A percentile compares a stretch with the other conserved stretches of the same genome.
Conservation (phyloP, 2,113 vertebrate species). For the Budorcas taxicolor region DNA sequence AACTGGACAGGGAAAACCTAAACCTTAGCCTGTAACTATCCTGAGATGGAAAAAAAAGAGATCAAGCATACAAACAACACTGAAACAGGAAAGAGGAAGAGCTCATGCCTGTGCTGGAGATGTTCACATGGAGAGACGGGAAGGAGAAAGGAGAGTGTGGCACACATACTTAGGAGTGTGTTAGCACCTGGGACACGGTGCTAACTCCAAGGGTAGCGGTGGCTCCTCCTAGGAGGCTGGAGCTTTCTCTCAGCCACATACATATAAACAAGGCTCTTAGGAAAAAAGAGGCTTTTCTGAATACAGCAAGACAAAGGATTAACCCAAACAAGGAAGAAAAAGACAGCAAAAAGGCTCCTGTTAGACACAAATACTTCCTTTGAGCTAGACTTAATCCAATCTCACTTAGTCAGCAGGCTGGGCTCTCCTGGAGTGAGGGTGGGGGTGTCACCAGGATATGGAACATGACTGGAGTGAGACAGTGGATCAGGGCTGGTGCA, state of each 20-base stretch:
- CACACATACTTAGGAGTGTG: neutral
- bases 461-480: neutral
- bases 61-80: conserved; percentile 16
- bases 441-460: neutral
- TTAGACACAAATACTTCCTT: conserved; percentile 8
- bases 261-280: neutral
- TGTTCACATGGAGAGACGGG: neutral
- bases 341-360: neutral
- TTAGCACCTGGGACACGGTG: neutral
- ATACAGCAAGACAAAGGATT: conserved; percentile 18
- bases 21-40: neutral
- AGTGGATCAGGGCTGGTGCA: neutral
- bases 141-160: neutral
- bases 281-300: neutral
- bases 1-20: neutral
- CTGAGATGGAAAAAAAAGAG: conserved; percentile 11
- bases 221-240: neutral
- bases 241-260: neutral
- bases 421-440: neutral
- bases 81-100: conserved; percentile 42
- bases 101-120: neutral
- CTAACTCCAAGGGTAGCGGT: neutral
- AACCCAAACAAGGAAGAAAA: conserved; percentile 22
- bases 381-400: neutral
- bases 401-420: neutral